Base-by-base conservation (phyloP, 2,888 invertebrate species). In the Dryobotodes eremita region DNA sequence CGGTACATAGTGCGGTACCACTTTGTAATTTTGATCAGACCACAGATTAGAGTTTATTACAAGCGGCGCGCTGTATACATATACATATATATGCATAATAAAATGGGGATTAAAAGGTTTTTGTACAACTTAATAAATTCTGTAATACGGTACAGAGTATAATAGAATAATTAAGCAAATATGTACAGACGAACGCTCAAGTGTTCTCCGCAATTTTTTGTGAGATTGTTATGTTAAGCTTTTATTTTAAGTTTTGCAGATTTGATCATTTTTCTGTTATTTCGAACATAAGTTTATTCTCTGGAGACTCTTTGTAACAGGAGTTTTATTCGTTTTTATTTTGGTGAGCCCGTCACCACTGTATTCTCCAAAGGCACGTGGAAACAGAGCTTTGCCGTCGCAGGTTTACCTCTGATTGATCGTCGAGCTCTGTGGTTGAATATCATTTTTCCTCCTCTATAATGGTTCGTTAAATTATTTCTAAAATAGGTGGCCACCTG, bases 61-160 rank as follows among this genome's bases (percentile, higher is more conserved):
- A 94, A 92, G 92, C 91, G 90, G 92, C 91, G 91, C 89, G 92
- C 90, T 92, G 94, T 94, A 92, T 93, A 92, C 91, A 90, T 89
- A 89, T 89, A 87, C 91, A 90, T 93, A 92, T 91, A 57, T 82
- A 93, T 94, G 94, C 94, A 94, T 94, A 94, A 92, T 93, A 94
- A 94, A 92, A 92, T 90, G 86, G 79, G 89, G 89, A 91, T 91
- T 90, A 91, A 87, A 89, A 91, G 90, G 87, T 86, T 89, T 89
- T 91, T 91, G 88, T 92, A 91, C 89, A 91, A 89, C 89, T 89
- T 91, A 90, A 91, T 91, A 91, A 88, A 90, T 92, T 92, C 91
- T 81, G 90, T 87, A 84, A 84, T 89, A 87, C 89, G 86, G 90
- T 90, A 92, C 88, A 90, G 89, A 89, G 88, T 89, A 89, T 91